Conservation (phyloP, 1,140 invertebrate genomes). For the Aphelenchoides fujianensis region DNA sequence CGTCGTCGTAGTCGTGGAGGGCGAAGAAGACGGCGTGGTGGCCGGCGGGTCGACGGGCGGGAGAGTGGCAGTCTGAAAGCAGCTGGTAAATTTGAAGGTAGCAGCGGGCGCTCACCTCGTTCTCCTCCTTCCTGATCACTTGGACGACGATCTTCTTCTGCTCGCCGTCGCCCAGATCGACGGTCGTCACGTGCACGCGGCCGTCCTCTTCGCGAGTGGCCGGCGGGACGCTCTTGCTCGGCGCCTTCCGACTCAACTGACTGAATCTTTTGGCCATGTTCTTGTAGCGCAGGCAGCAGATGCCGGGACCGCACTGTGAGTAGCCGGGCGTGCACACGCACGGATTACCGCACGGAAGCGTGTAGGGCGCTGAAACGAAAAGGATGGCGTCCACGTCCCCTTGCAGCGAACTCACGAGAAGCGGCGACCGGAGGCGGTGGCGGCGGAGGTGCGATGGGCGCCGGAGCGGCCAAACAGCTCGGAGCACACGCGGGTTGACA, state of each 20-base stretch:
- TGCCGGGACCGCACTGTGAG: slow-evolving; percentile 20
- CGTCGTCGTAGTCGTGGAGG: too few relatives aligned
- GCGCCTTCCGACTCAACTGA: not conserved
- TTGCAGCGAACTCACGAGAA: slow-evolving; percentile 19
- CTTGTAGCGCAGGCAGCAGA: slow-evolving; percentile 33
- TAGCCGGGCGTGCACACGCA: slow-evolving; percentile 30
- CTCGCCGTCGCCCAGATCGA: not conserved
- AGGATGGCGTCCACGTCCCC: slow-evolving; percentile 13
- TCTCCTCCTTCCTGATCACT: not conserved
- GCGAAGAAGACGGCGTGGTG: too few relatives aligned
- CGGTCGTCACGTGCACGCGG: not conserved
- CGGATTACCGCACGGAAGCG: slow-evolving; percentile 26
- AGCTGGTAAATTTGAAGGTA: not conserved
- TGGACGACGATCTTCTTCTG: not conserved
- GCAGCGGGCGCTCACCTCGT: not conserved
- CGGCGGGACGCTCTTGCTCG: not conserved
- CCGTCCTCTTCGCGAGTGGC: not conserved
- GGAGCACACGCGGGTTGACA: not conserved
- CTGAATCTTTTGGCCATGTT: slow-evolving; percentile 35
- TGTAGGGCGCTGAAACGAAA: slow-evolving; percentile 27
- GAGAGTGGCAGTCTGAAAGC: not conserved
- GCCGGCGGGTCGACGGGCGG: not conserved
- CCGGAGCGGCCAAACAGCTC: not conserved
- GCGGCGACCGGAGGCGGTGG: not conserved
- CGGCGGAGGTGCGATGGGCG: not conserved